Percentiles rank a stretch among this genome's conserved stretches.
Evolutionary conservation across 1,140 invertebrate species (phyloP).

Genomic region (Hyposmocoma kahamanoa): DNA sequence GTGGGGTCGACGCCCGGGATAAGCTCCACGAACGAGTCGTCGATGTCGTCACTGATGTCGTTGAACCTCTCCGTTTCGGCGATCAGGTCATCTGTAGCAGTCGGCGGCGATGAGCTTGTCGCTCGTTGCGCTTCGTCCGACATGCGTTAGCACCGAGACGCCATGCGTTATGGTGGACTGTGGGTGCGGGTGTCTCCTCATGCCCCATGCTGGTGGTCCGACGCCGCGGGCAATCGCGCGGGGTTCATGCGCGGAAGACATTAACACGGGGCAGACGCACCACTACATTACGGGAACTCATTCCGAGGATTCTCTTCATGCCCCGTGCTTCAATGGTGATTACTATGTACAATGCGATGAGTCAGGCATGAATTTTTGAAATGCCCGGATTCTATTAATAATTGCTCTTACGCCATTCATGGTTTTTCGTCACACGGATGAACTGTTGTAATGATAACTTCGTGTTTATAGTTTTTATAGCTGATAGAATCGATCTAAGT

Average conservation of each 20-base stretch:
- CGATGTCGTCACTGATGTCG: constrained; percentile 97
- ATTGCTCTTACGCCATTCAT: too few species aligned
- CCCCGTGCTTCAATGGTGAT: constrained; percentile 20
- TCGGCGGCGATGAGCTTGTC: constrained; percentile 31
- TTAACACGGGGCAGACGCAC: too few species aligned
- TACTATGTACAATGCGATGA: constrained; percentile 32
- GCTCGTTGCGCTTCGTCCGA: constrained; percentile 6
- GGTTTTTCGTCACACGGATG: too few species aligned
- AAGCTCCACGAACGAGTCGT: constrained; percentile 96
- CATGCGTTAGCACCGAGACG: constrained; percentile 33
- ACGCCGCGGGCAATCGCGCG: too few species aligned
- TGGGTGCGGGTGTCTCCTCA: constrained; percentile 17
- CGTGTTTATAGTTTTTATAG: too few species aligned
- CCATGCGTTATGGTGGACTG: constrained; percentile 18
- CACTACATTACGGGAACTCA: not conserved
- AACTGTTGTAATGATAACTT: too few species aligned
- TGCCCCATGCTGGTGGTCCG: constrained; percentile 36
- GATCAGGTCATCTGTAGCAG: constrained; percentile 94
- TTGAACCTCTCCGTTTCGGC: constrained; percentile 99
- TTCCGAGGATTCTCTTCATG: constrained; percentile 1
- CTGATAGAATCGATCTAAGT: constrained; percentile 57
- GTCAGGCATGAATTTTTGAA: not conserved
- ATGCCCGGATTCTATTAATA: not conserved
- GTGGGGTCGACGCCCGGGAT: constrained; percentile 78
- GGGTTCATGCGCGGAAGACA: too few species aligned